Evolutionary conservation across 2,113 vertebrate species (phyloP), one percentile per base, ranked within the genome.

Genomic region (human): DNA sequence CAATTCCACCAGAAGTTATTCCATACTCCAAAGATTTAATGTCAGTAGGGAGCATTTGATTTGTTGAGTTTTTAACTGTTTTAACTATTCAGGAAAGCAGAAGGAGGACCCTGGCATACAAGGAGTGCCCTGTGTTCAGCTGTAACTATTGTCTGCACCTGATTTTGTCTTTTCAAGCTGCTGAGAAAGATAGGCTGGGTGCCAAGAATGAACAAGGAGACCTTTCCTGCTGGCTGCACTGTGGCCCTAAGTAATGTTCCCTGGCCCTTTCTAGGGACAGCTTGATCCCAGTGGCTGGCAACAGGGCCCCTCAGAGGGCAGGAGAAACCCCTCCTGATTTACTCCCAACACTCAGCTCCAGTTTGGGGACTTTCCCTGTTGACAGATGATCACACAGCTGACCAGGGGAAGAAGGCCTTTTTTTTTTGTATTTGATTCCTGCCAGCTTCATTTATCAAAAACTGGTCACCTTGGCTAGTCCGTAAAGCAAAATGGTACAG

Each of bases 91-190:
- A 40, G 32, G 91, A 70, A 81, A 75, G 57, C 30, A 32, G 73
- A 43, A 79, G 8, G 45, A 80, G 61, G 89, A 50, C 8, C 45
- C 48, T 4, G 9, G 90, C 66, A 92, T 32, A 38, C 5, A 2
- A 76, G 43, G 50, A 52, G 79, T 1, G 18, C 27, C 27, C 3
- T 2, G 16, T 0, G 14, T 45, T 61, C 45, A 23, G 23, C 40
- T 32, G 32, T 1, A 4, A 38, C 55, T 38, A 40, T 1, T 14
- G 20, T 93, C 57, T 48, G 40, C 43, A 35, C 81, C 35, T 20
- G 72, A 59, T 59, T 82, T 64, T 90, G 90, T 76, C 88, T 92
- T 70, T 86, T n/a, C 79, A 91, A 94, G 89, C 89, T 94, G 68
- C 90, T 90, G 87, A 94, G 83, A 12, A 66, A 92, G 95, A 94